These are phyloP conservation scores for Galerucella nymphaeae DNA, from an alignment of 2,888 invertebrate genomes.

Conservation along the genomic window DNA sequence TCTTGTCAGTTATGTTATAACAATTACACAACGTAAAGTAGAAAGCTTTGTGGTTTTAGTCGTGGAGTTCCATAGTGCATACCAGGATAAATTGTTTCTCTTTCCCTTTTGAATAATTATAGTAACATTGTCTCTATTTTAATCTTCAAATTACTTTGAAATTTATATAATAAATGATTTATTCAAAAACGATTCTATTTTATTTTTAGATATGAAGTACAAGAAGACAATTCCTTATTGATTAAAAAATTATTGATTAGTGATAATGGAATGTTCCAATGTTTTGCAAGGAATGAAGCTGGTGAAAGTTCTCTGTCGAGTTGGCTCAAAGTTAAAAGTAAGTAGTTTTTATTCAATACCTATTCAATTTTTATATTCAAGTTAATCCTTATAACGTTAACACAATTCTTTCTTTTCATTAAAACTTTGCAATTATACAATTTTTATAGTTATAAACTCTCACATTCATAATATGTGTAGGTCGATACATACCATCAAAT, in stretches of 20 bases:
- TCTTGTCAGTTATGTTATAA: no score
- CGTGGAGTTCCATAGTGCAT: no score
- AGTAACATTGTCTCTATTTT: no score
- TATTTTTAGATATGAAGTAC: conserved; percentile 75
- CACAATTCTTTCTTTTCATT: conserved; percentile 23
- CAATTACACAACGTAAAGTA: no score
- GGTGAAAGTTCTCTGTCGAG: conserved; percentile 91
- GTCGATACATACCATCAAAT: no score
- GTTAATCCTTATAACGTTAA: not conserved
- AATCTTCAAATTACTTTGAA: no score
- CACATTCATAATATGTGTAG: no score
- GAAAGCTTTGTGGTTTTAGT: no score
- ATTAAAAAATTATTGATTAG: conserved; percentile 83
- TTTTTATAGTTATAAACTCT: not conserved
- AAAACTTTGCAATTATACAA: not conserved
- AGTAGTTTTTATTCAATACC: conserved; percentile 65
- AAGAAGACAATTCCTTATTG: conserved; percentile 84
- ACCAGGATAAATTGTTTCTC: no score
- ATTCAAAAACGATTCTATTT: not conserved
- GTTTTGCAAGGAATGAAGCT: conserved; percentile 89
- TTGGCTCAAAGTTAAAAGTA: conserved; percentile 96
- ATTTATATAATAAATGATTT: no score
- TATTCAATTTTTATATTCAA: not conserved
- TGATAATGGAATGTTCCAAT: conserved; percentile 96
- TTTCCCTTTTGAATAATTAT: no score